A percentile compares a stretch with the other conserved stretches of the same genome.
Evolutionary conservation across 2,113 vertebrate species (phyloP).

Genomic region (Tauraco erythrolophus): DNA sequence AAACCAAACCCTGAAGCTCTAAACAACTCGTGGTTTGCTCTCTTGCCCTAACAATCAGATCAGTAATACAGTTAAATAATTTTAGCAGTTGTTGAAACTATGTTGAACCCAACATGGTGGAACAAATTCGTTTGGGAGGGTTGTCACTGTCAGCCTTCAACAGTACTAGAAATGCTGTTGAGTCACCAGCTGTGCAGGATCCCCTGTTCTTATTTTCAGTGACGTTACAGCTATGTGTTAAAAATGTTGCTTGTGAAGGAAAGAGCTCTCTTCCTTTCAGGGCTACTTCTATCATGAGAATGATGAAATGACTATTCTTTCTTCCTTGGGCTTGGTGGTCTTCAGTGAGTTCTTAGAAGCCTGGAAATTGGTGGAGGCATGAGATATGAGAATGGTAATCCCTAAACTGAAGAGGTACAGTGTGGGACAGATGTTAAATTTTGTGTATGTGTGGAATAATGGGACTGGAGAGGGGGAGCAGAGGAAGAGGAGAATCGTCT

Average conservation of each 20-base stretch:
- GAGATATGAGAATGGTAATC: background rate
- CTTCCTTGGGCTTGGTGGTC: background rate
- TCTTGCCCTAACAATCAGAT: background rate
- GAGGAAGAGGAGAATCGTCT: background rate
- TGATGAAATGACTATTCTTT: background rate
- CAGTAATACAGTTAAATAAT: background rate
- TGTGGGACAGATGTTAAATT: background rate
- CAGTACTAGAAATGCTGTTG: background rate
- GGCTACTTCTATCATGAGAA: background rate
- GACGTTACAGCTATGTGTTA: background rate
- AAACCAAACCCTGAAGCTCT: background rate
- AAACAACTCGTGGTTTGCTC: background rate
- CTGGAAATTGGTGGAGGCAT: background rate
- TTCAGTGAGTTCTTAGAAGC: background rate
- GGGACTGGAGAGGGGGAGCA: background rate
- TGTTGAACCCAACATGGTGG: background rate
- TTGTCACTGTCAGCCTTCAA: background rate
- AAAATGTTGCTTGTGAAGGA: conserved; percentile 1
- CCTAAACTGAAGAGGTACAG: background rate
- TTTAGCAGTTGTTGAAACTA: background rate
- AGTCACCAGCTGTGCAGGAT: background rate
- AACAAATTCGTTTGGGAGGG: background rate
- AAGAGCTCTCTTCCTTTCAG: background rate
- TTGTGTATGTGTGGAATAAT: background rate
- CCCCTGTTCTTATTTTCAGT: background rate